Evolutionary conservation across 2,888 invertebrate genomes (phyloP).

Genomic region (Stramonita haemastoma): DNA sequence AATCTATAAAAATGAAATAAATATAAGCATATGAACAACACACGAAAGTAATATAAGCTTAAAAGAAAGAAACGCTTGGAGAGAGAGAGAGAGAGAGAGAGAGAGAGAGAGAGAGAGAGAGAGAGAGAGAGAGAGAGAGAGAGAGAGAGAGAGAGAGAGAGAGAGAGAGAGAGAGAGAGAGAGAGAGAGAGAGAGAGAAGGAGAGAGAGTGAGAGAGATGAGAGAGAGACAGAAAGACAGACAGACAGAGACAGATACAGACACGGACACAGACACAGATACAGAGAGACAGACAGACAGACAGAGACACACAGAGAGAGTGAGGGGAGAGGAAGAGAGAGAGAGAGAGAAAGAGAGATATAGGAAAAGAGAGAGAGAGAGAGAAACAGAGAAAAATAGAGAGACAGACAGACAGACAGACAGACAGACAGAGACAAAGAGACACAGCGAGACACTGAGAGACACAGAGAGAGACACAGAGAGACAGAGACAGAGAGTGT

Average conservation of each 20-base stretch:
- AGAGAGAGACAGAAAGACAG: neutral
- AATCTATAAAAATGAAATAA: too few relatives aligned
- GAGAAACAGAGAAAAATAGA: neutral
- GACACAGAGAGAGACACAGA: too few relatives aligned
- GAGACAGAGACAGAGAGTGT: neutral
- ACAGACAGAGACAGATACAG: neutral
- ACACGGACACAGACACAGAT: neutral
- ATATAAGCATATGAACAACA: too few relatives aligned
- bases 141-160: neutral
- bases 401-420: neutral
- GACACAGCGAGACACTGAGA: neutral
- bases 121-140: neutral
- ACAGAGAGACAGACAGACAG: neutral
- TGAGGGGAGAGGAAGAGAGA: neutral
- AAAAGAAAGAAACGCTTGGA: neutral
- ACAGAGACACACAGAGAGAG: neutral
- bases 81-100: neutral
- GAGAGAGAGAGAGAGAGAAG: neutral
- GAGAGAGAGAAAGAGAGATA: neutral
- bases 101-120: neutral
- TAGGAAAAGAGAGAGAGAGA: neutral
- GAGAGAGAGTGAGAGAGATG: neutral
- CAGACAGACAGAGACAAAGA: neutral
- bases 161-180: neutral
- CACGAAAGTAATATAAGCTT: too few relatives aligned